Base-by-base conservation (phyloP, 1,140 invertebrate genomes). In the Samia ricini region DNA sequence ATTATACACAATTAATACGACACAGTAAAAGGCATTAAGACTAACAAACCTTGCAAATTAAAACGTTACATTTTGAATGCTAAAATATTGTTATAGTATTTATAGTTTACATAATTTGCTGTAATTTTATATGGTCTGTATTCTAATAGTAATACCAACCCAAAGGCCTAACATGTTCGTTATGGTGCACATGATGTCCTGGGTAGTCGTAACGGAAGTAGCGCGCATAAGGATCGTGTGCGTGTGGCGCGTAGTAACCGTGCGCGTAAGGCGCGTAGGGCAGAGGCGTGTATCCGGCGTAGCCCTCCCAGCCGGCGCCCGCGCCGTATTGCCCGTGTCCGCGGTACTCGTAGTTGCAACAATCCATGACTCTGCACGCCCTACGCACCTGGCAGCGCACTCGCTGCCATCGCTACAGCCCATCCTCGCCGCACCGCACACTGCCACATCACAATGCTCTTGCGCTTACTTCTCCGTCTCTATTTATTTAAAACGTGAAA, bases 191-290 rank as follows among this genome's bases (percentile, higher is more conserved):
- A 60, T 83, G 81, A 68, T 83, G 82, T 64, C 72, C 61, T 58
- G 78, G 83, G 64, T 88, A 88, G 64, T 87, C 81, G 76, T 84
- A 87, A 76, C 86, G 83, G 68, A 85, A 86, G 77, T 87, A 86
- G 66, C 83, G 83, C 63, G 79, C 79, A 76, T 87, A 87, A 59
- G 83, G 81, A 58, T 87, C 84, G 72, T 85, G 81, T 77, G 82
- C 78, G 74, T 75, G 83, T 71, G 81, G 76, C 74, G 77, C 71
- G 72, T 83, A 83, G 74, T 81, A 84, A 64, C 65, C 66, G 63
- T 78, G 78, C 68, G 83, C 76, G 72, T 86, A 89, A 58, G 81
- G 79, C 73, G 77, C 69, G 78, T 85, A 83, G 57, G 80, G 80
- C 76, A 76, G 56, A 61, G 81, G 79, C 69, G 83, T 70, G 74